A percentile compares a stretch with the other conserved stretches of the same genome.
Evolutionary conservation across 2,888 invertebrate species (phyloP).

Genomic region (Incurvaria masculella): DNA sequence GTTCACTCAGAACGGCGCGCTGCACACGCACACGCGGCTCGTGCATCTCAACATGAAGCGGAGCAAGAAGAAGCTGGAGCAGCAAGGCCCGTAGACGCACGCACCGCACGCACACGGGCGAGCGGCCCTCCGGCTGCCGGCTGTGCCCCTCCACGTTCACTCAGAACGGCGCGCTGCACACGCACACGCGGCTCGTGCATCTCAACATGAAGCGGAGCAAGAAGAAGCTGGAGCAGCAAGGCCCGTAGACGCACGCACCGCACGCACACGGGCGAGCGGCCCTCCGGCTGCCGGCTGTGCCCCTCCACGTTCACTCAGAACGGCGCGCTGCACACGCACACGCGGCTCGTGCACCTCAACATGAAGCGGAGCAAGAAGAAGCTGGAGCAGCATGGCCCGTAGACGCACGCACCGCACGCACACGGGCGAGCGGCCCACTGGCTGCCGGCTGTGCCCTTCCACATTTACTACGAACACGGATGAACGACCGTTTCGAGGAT

Average conservation of each 20-base stretch:
- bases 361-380: neutral
- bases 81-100: neutral
- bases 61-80: neutral
- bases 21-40: too few relatives aligned
- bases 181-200: neutral
- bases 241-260: neutral
- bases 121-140: neutral
- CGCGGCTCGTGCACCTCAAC: neutral
- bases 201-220: neutral
- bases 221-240: neutral
- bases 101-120: neutral
- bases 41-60: too few relatives aligned
- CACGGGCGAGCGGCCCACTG: neutral
- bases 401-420: neutral
- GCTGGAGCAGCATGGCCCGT: neutral
- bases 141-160: neutral
- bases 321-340: conserved; percentile 3
- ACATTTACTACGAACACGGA: conserved; percentile 12
- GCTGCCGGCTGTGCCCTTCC: neutral
- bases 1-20: too few relatives aligned
- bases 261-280: conserved; percentile 3
- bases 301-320: neutral
- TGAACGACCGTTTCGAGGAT: conserved; percentile 10
- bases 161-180: neutral
- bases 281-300: neutral